These are phyloP conservation scores for Archips crataeganus DNA, from an alignment of 2,888 invertebrate genomes.

Conservation along the genomic window DNA sequence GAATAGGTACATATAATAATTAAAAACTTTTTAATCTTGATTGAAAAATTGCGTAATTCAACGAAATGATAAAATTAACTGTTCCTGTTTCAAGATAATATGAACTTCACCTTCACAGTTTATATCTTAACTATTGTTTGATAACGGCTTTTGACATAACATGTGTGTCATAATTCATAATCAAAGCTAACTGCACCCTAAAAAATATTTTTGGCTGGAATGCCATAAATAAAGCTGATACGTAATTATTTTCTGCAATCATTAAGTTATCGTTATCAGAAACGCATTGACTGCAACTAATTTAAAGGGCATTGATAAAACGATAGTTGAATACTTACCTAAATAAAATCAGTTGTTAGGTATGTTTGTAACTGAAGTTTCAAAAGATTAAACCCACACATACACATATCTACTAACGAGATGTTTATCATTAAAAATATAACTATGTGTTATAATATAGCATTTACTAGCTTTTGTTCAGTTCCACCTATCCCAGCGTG, in stretches of 20 bases:
- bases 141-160: conserved; percentile 48
- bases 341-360: background rate
- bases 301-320: background rate
- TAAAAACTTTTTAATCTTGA: conserved; percentile 20
- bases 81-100: conserved; percentile 50
- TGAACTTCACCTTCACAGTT: conserved; percentile 65
- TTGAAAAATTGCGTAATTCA: conserved; percentile 32
- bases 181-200: conserved; percentile 21
- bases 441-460: too few relatives aligned
- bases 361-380: too few relatives aligned
- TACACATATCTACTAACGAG: too few relatives aligned
- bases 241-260: background rate
- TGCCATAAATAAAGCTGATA: conserved; percentile 1
- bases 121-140: conserved; percentile 51
- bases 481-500: too few relatives aligned
- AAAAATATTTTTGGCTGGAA: background rate
- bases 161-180: conserved; percentile 39
- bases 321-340: too few relatives aligned
- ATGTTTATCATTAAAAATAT: too few relatives aligned
- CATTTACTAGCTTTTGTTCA: too few relatives aligned
- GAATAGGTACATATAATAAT: background rate
- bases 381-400: too few relatives aligned
- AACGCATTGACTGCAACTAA: conserved; percentile 11
- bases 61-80: conserved; percentile 26
- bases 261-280: background rate